A percentile compares a stretch with the other conserved stretches of the same genome.
Conservation (phyloP, 2,797 vertebrate species). For the Nyctibius grandis region DNA sequence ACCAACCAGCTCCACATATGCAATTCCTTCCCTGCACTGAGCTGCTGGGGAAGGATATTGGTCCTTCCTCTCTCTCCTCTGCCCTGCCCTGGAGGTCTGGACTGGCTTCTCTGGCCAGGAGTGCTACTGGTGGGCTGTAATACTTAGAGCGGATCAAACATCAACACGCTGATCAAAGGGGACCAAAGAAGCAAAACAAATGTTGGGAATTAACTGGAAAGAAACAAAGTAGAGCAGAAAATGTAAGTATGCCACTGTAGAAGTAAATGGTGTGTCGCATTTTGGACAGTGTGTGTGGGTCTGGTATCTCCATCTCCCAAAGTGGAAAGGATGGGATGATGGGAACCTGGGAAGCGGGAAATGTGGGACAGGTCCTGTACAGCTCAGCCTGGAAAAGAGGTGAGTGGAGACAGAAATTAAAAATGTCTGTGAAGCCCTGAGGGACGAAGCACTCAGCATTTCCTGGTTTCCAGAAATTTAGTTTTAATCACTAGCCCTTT, state of each 20-base stretch:
- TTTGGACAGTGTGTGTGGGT: not conserved
- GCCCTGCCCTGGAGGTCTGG: not conserved
- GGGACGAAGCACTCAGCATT: not conserved
- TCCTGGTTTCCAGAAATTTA: not conserved
- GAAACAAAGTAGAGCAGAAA: not conserved
- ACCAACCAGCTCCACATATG: not conserved
- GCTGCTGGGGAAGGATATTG: not conserved
- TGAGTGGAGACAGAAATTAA: not conserved
- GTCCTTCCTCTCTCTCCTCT: not conserved
- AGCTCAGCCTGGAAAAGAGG: not conserved
- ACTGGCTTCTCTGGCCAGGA: not conserved
- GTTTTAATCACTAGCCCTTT: not conserved
- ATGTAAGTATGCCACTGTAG: not conserved
- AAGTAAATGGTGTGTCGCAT: not conserved
- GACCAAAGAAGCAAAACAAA: not conserved
- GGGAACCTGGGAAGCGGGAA: not conserved
- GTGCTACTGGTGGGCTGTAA: not conserved
- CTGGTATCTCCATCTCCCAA: not conserved
- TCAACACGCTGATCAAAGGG: not conserved
- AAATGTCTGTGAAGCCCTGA: not conserved
- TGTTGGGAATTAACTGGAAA: not conserved
- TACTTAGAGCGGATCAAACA: not conserved
- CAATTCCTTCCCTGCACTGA: not conserved
- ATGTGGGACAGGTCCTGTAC: not conserved
- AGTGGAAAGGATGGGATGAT: fast-evolving